Evolutionary conservation across 2,113 vertebrate genomes (phyloP).

Genomic region (Chamaea fasciata): DNA sequence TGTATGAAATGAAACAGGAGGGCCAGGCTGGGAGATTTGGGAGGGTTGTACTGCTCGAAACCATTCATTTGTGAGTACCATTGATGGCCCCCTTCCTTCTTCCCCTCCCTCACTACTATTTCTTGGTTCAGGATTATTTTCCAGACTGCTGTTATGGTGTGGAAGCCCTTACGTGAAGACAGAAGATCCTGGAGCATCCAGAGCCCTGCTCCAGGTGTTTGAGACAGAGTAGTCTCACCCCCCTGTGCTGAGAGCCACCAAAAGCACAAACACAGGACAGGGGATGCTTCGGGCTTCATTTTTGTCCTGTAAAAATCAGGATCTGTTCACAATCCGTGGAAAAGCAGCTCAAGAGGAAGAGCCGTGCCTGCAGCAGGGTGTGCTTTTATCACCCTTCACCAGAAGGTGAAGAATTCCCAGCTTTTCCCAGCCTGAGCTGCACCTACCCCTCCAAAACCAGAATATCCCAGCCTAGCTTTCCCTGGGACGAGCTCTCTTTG

Average conservation of each 20-base stretch:
- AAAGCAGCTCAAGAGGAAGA: background rate
- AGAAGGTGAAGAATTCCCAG: rapidly evolving
- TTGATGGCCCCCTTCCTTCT: background rate
- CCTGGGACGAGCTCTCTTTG: background rate
- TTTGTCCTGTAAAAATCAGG: background rate
- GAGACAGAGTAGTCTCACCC: background rate
- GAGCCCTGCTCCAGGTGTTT: background rate
- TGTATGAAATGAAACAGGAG: background rate
- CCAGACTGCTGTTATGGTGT: background rate
- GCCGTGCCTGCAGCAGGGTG: background rate
- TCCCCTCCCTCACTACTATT: rapidly evolving
- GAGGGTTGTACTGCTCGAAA: background rate
- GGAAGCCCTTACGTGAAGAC: background rate
- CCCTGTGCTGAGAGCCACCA: background rate
- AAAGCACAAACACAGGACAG: background rate
- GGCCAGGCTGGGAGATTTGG: background rate
- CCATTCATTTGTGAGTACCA: background rate
- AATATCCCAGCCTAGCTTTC: background rate
- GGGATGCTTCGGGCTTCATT: background rate
- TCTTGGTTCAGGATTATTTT: background rate
- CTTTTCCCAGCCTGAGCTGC: background rate
- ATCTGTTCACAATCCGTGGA: background rate
- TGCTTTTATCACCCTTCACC: background rate
- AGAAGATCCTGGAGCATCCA: background rate
- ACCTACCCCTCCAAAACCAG: background rate